A percentile compares a stretch with the other conserved stretches of the same genome.
Evolutionary conservation across 1,140 invertebrate species (phyloP).

Genomic region (Eufriesea mexicana): DNA sequence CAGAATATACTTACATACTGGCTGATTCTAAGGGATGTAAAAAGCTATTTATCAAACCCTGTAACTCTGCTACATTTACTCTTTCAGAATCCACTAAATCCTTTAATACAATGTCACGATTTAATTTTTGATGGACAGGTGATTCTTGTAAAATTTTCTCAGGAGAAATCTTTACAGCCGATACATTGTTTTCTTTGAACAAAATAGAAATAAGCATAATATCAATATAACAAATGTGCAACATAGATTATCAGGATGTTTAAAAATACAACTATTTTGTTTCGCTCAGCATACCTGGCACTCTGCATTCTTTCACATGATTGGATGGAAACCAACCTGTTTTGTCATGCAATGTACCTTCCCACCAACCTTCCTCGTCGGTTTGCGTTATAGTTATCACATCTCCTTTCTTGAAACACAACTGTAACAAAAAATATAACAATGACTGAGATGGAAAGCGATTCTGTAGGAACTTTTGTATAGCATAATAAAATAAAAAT

Average conservation of each 20-base stretch:
- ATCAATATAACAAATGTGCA: not conserved
- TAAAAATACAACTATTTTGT: not conserved
- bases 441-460: not conserved
- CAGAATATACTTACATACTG: slow-evolving; percentile 88
- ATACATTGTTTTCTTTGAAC: slow-evolving; percentile 35
- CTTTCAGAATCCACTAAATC: slow-evolving; percentile 96
- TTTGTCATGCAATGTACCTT: slow-evolving; percentile 96
- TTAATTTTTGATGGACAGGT: slow-evolving; percentile 85
- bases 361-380: slow-evolving; percentile 98
- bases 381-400: slow-evolving; percentile 95
- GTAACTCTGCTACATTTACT: slow-evolving; percentile 93
- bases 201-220: not conserved
- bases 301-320: slow-evolving; percentile 95
- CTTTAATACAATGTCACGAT: slow-evolving; percentile 92
- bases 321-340: slow-evolving; percentile 99
- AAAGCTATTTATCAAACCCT: slow-evolving; percentile 92
- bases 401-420: slow-evolving; percentile 98
- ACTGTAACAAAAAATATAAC: slow-evolving; percentile 82
- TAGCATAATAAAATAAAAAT: not conserved
- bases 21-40: slow-evolving; percentile 91
- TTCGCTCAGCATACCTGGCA: slow-evolving; percentile 72
- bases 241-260: not conserved
- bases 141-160: slow-evolving; percentile 84
- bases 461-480: not conserved
- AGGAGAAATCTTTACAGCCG: slow-evolving; percentile 80